Evolutionary conservation across 2,888 invertebrate species (phyloP), one percentile per base, ranked within the genome.

Genomic region (Brachypalpus laphriformis): DNA sequence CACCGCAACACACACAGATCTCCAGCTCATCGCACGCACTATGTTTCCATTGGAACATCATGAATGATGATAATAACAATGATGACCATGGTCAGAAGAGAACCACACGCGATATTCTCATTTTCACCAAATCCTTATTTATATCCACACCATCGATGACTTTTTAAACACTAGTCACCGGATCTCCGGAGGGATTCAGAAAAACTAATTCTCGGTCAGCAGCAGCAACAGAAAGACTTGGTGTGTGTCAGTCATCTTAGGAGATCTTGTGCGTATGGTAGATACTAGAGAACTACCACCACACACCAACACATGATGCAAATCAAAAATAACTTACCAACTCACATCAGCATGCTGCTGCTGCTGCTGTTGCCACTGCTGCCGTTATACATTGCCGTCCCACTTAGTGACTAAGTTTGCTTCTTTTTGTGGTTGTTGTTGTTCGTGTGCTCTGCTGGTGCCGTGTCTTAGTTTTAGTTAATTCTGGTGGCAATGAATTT

Each of bases 121-220:
- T 85, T 85, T 85, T 85, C 85, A 85, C 81, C 85, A 85, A 85
- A 85, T 85, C 85, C 85, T 85, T 85, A 85, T 85, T 85, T 85
- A 85, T 85, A 85, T 85, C 81, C 85, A 81, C 85, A 76, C 85
- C 81, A 85, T 85, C 75, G 85, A 85, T 81, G 85, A 85, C 85
- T 85, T 85, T 81, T 85, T 85, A 81, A 85, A 81, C 81, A 85
- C 85, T 85, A 71, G 81, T 68, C 81, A 81, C 81, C 83, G 75
- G 74, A 83, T 80, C 83, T 85, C 85, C 85, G 66, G 85, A 81
- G 85, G 81, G 75, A 74, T 51, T 42, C 72, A 45, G 28, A 28
- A 25, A 11, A 47, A 40, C 40, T 18, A n/a, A 66, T 54, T 54
- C 66, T 47, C 47, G 18, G 18, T 20, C 56, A 34, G 3, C 16